Evolutionary conservation across 2,113 vertebrate genomes (phyloP).

Genomic region (Entelurus aequoreus): DNA sequence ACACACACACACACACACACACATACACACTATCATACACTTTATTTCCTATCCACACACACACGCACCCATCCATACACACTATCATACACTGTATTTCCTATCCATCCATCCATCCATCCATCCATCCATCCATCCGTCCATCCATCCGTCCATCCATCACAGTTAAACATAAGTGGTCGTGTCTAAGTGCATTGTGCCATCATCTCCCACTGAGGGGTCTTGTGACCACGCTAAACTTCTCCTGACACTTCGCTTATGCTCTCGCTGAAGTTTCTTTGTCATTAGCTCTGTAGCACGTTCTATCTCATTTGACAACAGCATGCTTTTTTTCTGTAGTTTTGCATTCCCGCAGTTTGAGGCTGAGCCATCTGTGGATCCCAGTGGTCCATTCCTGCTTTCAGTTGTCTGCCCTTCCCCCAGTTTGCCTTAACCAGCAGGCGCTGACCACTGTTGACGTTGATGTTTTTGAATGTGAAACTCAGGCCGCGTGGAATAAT

Average conservation of each 20-base stretch:
- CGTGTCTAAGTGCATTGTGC: conserved; percentile 10
- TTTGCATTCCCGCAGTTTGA: conserved; percentile 18
- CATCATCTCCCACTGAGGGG: conserved; percentile 21
- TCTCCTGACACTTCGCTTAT: conserved; percentile 42
- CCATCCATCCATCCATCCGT: too few species aligned
- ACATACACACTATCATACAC: too few species aligned
- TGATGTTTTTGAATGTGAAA: too few species aligned
- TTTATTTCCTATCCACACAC: conserved; percentile 28
- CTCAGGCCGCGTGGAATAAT: too few species aligned
- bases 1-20: too few species aligned
- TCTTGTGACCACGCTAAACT: conserved; percentile 53
- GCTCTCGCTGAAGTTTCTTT: conserved; percentile 30
- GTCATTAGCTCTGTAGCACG: conserved; percentile 24
- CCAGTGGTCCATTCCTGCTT: conserved; percentile 18
- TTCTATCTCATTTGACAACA: conserved; percentile 3
- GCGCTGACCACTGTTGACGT: conserved; percentile 5
- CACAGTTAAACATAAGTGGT: conserved; percentile 18
- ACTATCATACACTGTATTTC: conserved; percentile 9
- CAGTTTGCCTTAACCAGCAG: conserved; percentile 30
- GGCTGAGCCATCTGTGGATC: conserved; percentile 33
- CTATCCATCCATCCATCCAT: conserved; percentile 38
- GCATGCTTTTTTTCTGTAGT: conserved; percentile 1
- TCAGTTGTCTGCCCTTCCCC: conserved; percentile 20
- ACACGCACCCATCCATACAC: too few species aligned
- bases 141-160: conserved; percentile 21